These are phyloP conservation scores for Araneus ventricosus DNA, from an alignment of 1,140 invertebrate species.

Conservation along the genomic window DNA sequence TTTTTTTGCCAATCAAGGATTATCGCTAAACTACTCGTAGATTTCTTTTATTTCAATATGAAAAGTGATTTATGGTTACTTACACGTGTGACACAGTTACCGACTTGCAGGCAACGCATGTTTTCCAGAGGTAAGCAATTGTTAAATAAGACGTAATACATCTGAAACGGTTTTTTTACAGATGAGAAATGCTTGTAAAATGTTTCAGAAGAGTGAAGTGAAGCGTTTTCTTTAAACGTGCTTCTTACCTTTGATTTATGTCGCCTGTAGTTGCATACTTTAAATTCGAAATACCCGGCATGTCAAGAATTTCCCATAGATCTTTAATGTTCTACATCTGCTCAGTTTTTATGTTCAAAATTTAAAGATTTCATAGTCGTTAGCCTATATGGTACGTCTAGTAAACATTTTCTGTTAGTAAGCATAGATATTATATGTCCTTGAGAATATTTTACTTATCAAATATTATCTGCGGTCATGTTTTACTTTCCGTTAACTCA, in stretches of 20 bases:
- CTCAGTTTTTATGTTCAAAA: too few relatives aligned
- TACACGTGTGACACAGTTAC: constrained; percentile 53
- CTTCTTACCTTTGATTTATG: neutral
- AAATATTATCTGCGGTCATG: too few relatives aligned
- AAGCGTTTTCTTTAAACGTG: neutral
- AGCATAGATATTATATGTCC: too few relatives aligned
- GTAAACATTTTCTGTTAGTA: too few relatives aligned
- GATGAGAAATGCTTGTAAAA: neutral
- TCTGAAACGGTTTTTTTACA: neutral
- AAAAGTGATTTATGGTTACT: neutral
- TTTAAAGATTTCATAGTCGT: too few relatives aligned
- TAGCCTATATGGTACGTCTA: too few relatives aligned
- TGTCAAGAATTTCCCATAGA: neutral
- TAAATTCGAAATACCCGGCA: constrained; percentile 4
- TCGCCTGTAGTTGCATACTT: neutral
- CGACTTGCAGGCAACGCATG: constrained; percentile 46
- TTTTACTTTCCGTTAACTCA: too few relatives aligned
- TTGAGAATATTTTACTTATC: too few relatives aligned
- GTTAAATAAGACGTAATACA: constrained; percentile 1
- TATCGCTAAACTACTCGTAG: neutral
- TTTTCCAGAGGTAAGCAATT: constrained; percentile 42
- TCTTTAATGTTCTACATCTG: too few relatives aligned
- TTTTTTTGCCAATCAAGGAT: neutral
- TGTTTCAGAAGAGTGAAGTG: neutral
- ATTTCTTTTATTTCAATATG: constrained; percentile 10